Evolutionary conservation across 2,113 vertebrate genomes (phyloP), one percentile per base, ranked within the genome.

Genomic region (Pipra filicauda): DNA sequence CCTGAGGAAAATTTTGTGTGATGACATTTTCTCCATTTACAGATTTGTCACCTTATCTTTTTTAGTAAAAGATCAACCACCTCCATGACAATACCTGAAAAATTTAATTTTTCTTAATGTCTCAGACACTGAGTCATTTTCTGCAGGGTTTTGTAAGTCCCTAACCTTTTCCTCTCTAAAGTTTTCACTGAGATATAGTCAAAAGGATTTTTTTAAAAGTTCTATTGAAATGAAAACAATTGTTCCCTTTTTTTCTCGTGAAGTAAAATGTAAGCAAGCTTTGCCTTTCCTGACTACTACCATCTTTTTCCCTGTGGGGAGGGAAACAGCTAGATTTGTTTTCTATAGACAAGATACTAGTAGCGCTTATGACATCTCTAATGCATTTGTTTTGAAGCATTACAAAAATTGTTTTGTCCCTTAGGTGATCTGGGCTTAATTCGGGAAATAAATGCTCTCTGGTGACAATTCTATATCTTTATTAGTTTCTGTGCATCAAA

Each of bases 371-470:
- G 39, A 71, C 85, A 90, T 88, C 70, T 88, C 71, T 94, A 91
- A 94, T 96, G 91, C 51, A 84, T 96, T 96, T 96, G 90, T 96
- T 93, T 93, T 93, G 76, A 87, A 96, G 70, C 79, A 73, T 78
- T 88, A 57, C 90, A 93, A 94, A 93, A 96, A 96, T 88, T 94
- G 85, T 86, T 94, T 94, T 91, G 48, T 41, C 93, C 94, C 81
- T 43, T 95, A 74, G 96, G 95, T 95, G 90, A 89, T 92, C 59
- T 88, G 61, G 46, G 88, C 89, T 95, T 95, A 96, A 97, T 95
- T 92, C 79, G 87, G 89, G 92, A 96, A 97, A 97, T 95, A 96
- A 92, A 95, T 96, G 91, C 57, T 96, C 48, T 89, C 88, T 95
- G 91, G 66, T 95, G 89, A 95, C 76, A 74, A 89, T 96, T 77